phyloP scores from a whole-genome alignment of 2,113 vertebrate species.

The Cheilinus undulatus region DNA sequence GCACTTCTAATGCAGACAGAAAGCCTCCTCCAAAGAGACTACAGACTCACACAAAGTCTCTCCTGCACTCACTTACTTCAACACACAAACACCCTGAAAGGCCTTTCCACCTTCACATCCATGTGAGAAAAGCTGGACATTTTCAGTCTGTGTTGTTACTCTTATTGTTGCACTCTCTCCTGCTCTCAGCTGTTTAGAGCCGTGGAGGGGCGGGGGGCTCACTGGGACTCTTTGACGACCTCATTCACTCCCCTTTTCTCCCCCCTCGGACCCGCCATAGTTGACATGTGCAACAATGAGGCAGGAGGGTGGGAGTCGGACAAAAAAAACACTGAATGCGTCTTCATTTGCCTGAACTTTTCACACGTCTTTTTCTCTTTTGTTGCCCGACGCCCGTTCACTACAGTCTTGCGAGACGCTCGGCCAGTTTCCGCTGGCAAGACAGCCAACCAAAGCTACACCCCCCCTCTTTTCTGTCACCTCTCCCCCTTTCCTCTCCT shows the following conservation, averaged over 20 bases:
- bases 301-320: conserved; percentile 58
- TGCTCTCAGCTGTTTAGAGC: conserved; percentile 69
- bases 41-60: conserved; percentile 47
- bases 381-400: conserved; percentile 68
- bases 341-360: conserved; percentile 85
- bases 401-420: conserved; percentile 57
- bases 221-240: conserved; percentile 73
- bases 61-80: conserved; percentile 43
- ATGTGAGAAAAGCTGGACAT: conserved; percentile 54
- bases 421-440: conserved; percentile 76
- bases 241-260: conserved; percentile 72
- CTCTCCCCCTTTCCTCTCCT: conserved; percentile 50
- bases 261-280: conserved; percentile 45
- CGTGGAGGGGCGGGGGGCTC: conserved; percentile 56
- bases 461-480: background rate
- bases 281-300: conserved; percentile 74
- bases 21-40: conserved; percentile 72
- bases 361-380: conserved; percentile 78
- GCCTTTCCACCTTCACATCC: conserved; percentile 64
- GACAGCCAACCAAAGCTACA: conserved; percentile 55
- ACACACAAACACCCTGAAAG: conserved; percentile 66
- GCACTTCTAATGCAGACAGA: conserved; percentile 78
- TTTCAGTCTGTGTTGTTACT: conserved; percentile 61
- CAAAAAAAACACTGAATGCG: conserved; percentile 71
- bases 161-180: conserved; percentile 45